Conservation (phyloP, 2,113 vertebrate species). For the Porphyrio hochstetteri region DNA sequence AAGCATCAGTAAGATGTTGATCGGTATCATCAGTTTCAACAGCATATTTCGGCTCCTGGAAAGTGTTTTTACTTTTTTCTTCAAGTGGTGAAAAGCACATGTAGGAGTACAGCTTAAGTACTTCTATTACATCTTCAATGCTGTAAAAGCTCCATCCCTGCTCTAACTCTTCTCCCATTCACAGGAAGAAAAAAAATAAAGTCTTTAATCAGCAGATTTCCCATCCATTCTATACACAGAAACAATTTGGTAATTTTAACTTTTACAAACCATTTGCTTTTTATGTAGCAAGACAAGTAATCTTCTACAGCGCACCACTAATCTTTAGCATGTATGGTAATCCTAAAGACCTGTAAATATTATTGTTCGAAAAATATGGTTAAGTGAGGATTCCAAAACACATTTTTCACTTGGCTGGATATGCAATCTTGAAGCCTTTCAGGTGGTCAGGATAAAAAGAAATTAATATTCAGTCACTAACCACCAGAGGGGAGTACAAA, state of each 20-base stretch:
- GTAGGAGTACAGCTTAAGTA: neutral
- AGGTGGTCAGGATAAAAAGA: neutral
- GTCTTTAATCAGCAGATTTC: neutral
- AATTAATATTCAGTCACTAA: conserved; percentile 7
- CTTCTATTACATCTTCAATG: neutral
- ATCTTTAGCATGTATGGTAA: neutral
- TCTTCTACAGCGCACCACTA: neutral
- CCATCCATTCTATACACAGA: neutral
- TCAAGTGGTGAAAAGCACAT: neutral
- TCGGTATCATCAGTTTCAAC: neutral
- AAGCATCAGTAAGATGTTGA: neutral
- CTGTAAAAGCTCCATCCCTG: neutral
- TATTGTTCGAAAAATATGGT: neutral
- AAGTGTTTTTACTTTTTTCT: neutral
- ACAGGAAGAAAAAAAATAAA: neutral
- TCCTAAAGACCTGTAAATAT: neutral
- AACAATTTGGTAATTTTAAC: neutral
- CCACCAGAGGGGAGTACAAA: neutral
- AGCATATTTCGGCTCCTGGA: neutral
- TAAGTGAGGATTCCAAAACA: neutral
- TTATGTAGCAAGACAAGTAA: neutral
- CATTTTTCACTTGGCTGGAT: neutral
- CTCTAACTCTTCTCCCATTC: neutral
- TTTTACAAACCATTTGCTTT: conserved; percentile 21
- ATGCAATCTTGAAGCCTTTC: neutral